Evolutionary conservation across 1,140 invertebrate species (phyloP), one percentile per base, ranked within the genome.

Genomic region (Pomacea maculata): DNA sequence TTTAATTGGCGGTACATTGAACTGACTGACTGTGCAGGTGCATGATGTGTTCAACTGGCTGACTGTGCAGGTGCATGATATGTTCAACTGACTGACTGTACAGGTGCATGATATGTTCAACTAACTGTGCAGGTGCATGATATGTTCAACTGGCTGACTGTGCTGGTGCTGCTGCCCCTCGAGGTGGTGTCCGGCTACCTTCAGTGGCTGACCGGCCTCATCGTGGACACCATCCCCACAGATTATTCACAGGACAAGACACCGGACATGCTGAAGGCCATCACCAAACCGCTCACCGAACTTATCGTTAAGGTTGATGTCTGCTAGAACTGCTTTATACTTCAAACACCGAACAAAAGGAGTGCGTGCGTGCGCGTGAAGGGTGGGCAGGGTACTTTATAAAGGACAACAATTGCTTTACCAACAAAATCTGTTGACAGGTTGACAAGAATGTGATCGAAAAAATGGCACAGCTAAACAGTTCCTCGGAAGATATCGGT

Each of bases 1-100:
- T 45, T 45, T 45, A 45, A 45, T 45, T 45, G 34, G 34, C 34
- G 2, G 34, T 45, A 45, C 6, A 45, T 45, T 45, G 0, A 45
- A 2, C 34, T 45, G 34, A 1, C 34, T 45, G 34, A 45, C 34
- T 45, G 34, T 45, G 34, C 34, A 45, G 34, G 92, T 94, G 15
- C 93, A 94, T 83, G 93, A 94, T 85, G 92, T 93, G 90, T 93
- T 93, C 87, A 93, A 93, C 86, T 93, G 92, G 92, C 80, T 93
- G 68, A 90, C 89, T 10, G 93, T 93, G 34, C 80, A 93, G 14
- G 85, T 93, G 17, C 85, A 94, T 83, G 93, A 94, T 85, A 92
- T 93, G 90, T 93, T 93, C 87, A 45, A 2, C 34, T 45, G 34
- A 1, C 34, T 45, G 34, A 45, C 55, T 9, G n/a, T n/a, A 57